phyloP scores from a whole-genome alignment of 2,888 invertebrate genomes.

The Tethea ocularis region DNA sequence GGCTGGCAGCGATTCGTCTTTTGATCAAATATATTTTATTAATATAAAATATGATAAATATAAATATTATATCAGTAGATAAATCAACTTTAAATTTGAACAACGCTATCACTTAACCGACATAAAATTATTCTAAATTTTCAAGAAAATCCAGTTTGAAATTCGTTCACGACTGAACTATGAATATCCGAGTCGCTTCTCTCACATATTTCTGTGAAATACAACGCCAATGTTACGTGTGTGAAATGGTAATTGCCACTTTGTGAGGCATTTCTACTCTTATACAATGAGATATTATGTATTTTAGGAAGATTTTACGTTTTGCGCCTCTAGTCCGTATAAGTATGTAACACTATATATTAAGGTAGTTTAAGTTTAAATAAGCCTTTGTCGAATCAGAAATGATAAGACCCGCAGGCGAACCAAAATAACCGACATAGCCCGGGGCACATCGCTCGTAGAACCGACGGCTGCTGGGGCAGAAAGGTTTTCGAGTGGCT shows the following conservation, averaged over 20 bases:
- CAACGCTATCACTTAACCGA: neutral
- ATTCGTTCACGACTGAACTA: constrained; percentile 8
- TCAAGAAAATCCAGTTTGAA: constrained; percentile 6
- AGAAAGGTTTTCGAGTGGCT: too few relatives aligned
- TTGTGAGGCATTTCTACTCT: constrained; percentile 7
- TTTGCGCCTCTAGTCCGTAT: neutral
- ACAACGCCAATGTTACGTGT: constrained; percentile 14
- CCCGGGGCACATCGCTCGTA: too few relatives aligned
- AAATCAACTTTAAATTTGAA: neutral
- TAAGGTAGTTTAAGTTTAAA: too few relatives aligned
- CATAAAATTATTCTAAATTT: neutral
- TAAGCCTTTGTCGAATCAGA: too few relatives aligned
- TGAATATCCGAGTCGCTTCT: constrained; percentile 13
- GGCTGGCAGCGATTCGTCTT: too few relatives aligned
- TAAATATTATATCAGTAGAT: neutral
- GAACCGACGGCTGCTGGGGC: too few relatives aligned
- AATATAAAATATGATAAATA: too few relatives aligned
- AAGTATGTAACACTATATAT: neutral
- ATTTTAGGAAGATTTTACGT: constrained; percentile 5
- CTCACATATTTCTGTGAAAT: constrained; percentile 12
- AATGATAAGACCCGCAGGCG: too few relatives aligned
- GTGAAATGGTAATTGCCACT: constrained; percentile 13
- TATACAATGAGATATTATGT: constrained; percentile 10
- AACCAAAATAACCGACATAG: too few relatives aligned
- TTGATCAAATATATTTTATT: too few relatives aligned